Percentiles rank a stretch among this genome's conserved stretches.
Evolutionary conservation across 2,113 vertebrate genomes (phyloP).

Genomic region (Alectura lathami): DNA sequence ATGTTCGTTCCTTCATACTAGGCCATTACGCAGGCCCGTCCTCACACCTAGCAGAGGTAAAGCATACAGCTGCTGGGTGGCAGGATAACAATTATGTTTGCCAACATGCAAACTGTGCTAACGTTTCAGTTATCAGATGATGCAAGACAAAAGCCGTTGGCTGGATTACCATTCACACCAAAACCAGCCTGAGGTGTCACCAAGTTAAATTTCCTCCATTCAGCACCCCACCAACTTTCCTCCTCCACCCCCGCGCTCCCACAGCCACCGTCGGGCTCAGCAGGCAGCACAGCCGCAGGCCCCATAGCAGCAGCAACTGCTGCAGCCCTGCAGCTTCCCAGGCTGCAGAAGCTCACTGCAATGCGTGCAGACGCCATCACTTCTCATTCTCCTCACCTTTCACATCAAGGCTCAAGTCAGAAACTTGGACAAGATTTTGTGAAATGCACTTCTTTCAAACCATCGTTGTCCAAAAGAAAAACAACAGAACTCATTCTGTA

Average conservation of each 20-base stretch:
- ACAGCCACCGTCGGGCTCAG: rapidly evolving
- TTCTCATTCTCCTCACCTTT: neutral
- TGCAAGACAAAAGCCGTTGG: neutral
- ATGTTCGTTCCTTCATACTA: neutral
- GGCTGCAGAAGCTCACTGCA: neutral
- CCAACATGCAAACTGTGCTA: neutral
- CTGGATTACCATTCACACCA: neutral
- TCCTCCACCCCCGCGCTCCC: neutral
- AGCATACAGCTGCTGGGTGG: rapidly evolving
- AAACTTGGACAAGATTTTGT: neutral
- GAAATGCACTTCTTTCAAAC: neutral
- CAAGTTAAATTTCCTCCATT: neutral
- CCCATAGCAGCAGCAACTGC: rapidly evolving
- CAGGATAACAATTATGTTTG: neutral
- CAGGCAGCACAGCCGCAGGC: rapidly evolving
- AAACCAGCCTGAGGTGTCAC: neutral
- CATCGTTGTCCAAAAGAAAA: neutral
- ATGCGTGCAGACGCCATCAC: rapidly evolving
- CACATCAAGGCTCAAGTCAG: neutral
- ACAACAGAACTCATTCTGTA: neutral
- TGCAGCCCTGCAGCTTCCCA: neutral
- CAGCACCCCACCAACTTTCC: neutral
- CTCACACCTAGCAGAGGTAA: rapidly evolving
- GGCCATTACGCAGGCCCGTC: rapidly evolving
- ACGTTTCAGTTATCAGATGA: neutral